Percentiles rank a stretch among this genome's conserved stretches.
Conservation (phyloP, 1,140 invertebrate genomes). For the Pristionchus pacificus region DNA sequence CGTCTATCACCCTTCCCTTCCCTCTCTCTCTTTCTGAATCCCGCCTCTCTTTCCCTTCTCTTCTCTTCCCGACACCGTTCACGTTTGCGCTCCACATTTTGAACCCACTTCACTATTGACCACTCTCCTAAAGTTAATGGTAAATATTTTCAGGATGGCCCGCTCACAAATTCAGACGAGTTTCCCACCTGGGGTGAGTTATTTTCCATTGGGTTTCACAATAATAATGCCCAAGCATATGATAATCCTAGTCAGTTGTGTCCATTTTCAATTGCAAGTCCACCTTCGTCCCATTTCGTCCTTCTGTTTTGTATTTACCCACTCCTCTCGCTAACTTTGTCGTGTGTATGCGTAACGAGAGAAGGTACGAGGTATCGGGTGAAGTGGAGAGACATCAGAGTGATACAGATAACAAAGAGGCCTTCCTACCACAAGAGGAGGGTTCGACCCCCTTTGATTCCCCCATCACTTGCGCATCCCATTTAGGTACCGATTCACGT, state of each 20-base stretch:
- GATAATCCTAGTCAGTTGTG: no score
- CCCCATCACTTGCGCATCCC: no score
- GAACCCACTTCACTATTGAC: not conserved
- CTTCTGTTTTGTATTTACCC: not conserved
- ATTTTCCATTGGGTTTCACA: no score
- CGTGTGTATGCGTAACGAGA: no score
- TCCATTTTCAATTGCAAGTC: no score
- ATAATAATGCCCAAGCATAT: slow-evolving; percentile 1
- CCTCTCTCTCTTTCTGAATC: not conserved
- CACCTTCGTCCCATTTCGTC: slow-evolving; percentile 2
- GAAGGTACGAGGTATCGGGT: no score
- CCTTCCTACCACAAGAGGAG: no score
- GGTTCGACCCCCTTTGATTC: no score
- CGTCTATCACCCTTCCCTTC: slow-evolving; percentile 10
- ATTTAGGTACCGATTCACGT: no score
- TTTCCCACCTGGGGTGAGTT: slow-evolving; percentile 19
- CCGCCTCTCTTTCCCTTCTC: not conserved
- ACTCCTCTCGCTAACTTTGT: not conserved
- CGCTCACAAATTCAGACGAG: slow-evolving; percentile 7
- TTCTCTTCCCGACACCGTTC: not conserved
- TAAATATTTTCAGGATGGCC: not conserved
- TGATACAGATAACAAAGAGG: no score
- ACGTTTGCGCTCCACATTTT: not conserved
- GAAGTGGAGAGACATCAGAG: no score
- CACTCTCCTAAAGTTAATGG: not conserved